Percentiles rank a stretch among this genome's conserved stretches.
Evolutionary conservation across 2,797 vertebrate species (phyloP).

Genomic region (Peromyscus aztecus): DNA sequence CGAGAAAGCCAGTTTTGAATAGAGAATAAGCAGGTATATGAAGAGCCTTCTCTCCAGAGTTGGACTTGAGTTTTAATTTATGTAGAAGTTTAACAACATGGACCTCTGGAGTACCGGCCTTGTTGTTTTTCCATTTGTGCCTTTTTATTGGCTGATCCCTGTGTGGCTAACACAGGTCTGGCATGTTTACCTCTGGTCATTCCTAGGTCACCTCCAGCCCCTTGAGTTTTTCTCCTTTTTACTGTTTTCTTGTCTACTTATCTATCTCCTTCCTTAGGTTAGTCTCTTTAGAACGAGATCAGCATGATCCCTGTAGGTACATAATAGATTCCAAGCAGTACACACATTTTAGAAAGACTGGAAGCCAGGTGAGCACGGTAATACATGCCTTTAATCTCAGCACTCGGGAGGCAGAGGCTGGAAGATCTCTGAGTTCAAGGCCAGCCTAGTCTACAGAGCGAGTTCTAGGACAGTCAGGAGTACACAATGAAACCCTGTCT

Average conservation of each 20-base stretch:
- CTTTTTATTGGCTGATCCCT: not conserved
- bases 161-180: not conserved
- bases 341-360: not conserved
- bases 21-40: not conserved
- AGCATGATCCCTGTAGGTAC: conserved; percentile 40
- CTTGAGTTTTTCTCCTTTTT: not conserved
- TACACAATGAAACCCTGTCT: not conserved
- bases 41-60: not conserved
- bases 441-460: not conserved
- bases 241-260: not conserved
- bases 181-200: not conserved
- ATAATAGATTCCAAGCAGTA: too few relatives aligned
- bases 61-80: conserved; percentile 14
- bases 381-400: not conserved
- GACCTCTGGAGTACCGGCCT: not conserved
- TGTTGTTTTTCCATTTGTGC: not conserved
- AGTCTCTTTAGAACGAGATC: conserved; percentile 14
- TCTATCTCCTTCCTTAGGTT: not conserved
- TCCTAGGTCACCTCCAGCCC: not conserved
- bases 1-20: conserved; percentile 6
- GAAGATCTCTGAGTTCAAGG: not conserved
- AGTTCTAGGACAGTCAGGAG: not conserved
- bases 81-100: not conserved
- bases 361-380: not conserved
- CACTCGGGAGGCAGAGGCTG: not conserved